phyloP scores from a whole-genome alignment of 2,888 invertebrate species.

The Plebejus argus region DNA sequence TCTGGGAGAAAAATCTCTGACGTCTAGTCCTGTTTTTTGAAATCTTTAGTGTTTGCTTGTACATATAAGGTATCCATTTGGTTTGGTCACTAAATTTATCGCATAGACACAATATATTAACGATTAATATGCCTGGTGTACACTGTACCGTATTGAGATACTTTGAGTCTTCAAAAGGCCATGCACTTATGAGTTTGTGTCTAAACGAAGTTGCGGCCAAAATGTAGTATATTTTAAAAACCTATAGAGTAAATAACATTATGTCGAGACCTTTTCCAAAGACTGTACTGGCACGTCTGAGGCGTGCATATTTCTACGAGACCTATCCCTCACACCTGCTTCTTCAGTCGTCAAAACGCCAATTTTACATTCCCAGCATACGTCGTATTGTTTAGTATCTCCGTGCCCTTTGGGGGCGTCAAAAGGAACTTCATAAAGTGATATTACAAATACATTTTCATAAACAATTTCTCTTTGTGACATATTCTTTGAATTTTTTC shows the following conservation, averaged over 20 bases:
- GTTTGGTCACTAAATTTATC: too few relatives aligned
- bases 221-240: too few relatives aligned
- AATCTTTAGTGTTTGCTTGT: background rate
- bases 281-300: constrained; percentile 7
- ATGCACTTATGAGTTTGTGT: too few relatives aligned
- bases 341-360: constrained; percentile 69
- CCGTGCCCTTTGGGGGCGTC: constrained; percentile 47
- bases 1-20: background rate
- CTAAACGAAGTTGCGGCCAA: too few relatives aligned
- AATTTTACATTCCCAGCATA: constrained; percentile 72
- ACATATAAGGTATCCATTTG: too few relatives aligned
- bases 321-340: constrained; percentile 64
- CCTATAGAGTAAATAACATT: background rate
- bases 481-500: constrained; percentile 13
- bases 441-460: constrained; percentile 42
- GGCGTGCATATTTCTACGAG: constrained; percentile 54
- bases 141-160: too few relatives aligned
- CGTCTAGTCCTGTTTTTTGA: background rate
- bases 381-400: constrained; percentile 57
- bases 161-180: too few relatives aligned
- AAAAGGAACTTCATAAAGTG: constrained; percentile 40
- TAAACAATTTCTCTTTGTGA: constrained; percentile 32
- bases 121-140: too few relatives aligned
- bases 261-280: background rate
- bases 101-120: too few relatives aligned